Evolutionary conservation across 2,113 vertebrate species (phyloP).

Genomic region (Chrysochloris asiatica): DNA sequence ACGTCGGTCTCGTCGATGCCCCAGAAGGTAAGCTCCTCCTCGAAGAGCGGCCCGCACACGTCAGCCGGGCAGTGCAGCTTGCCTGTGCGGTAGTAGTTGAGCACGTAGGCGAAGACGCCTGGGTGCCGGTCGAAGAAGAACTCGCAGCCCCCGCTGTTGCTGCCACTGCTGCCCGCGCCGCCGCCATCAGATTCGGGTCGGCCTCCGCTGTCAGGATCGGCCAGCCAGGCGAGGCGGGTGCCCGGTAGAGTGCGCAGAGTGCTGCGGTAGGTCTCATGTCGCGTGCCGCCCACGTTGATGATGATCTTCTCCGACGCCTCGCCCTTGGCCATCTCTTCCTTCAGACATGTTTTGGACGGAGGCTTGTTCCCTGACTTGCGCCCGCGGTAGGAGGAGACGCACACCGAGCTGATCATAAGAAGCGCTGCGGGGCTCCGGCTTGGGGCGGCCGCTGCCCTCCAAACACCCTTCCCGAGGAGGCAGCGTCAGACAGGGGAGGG

Average conservation of each 20-base stretch:
- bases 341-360: slow-evolving; percentile 98
- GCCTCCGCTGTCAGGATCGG: slow-evolving; percentile 90
- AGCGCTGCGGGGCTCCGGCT: slow-evolving; percentile 83
- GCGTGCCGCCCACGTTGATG: slow-evolving; percentile 96
- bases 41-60: slow-evolving; percentile 97
- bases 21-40: slow-evolving; percentile 98
- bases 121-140: slow-evolving; percentile 98
- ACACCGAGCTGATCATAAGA: slow-evolving; percentile 99
- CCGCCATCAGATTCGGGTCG: slow-evolving; percentile 86
- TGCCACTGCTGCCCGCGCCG: slow-evolving; percentile 82
- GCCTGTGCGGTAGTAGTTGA: slow-evolving; percentile 98
- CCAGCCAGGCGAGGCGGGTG: slow-evolving; percentile 96
- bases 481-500: slow-evolving; percentile 76
- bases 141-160: slow-evolving; percentile 90
- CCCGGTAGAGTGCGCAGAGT: slow-evolving; percentile 95
- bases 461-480: slow-evolving; percentile 83
- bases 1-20: slow-evolving; percentile 98
- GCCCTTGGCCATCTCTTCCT: slow-evolving; percentile 96
- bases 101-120: slow-evolving; percentile 96
- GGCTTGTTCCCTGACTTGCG: slow-evolving; percentile 99
- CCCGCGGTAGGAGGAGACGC: slow-evolving; percentile 99
- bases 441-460: slow-evolving; percentile 82
- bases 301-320: slow-evolving; percentile 97
- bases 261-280: slow-evolving; percentile 98
- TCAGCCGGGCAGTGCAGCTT: slow-evolving; percentile 99